A percentile compares a stretch with the other conserved stretches of the same genome.
Evolutionary conservation across 1,140 invertebrate genomes (phyloP).

Genomic region (Cydia strobilella): DNA sequence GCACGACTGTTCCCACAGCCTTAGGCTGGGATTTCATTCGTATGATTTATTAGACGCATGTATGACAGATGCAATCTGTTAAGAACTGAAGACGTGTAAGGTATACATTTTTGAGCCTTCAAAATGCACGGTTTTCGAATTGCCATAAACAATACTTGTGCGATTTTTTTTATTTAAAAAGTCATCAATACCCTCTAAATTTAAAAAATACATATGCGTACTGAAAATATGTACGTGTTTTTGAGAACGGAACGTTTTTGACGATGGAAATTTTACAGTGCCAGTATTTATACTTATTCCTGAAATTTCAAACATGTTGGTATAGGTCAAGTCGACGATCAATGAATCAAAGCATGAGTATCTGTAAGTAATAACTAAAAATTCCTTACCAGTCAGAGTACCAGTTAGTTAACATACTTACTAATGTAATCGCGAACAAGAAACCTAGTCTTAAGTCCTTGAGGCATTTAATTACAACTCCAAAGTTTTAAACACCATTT

Average conservation of each 20-base stretch:
- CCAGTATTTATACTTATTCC: not conserved
- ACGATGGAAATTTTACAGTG: no score
- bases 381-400: not conserved
- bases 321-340: not conserved
- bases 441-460: conserved; percentile 31
- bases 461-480: conserved; percentile 32
- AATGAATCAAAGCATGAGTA: not conserved
- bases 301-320: not conserved
- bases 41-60: conserved; percentile 21
- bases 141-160: not conserved
- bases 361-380: not conserved
- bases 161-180: no score
- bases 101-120: not conserved
- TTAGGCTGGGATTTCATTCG: conserved; percentile 19
- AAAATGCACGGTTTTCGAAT: not conserved
- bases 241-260: no score
- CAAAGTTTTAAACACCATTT: conserved; percentile 31
- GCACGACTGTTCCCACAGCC: conserved; percentile 27
- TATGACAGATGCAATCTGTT: conserved; percentile 15
- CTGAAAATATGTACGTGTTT: no score
- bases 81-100: not conserved
- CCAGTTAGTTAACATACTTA: not conserved
- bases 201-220: no score
- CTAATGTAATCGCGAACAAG: conserved; percentile 11
- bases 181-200: no score